These are phyloP conservation scores for Danaus plexippus DNA, from an alignment of 1,140 invertebrate genomes.

Conservation along the genomic window DNA sequence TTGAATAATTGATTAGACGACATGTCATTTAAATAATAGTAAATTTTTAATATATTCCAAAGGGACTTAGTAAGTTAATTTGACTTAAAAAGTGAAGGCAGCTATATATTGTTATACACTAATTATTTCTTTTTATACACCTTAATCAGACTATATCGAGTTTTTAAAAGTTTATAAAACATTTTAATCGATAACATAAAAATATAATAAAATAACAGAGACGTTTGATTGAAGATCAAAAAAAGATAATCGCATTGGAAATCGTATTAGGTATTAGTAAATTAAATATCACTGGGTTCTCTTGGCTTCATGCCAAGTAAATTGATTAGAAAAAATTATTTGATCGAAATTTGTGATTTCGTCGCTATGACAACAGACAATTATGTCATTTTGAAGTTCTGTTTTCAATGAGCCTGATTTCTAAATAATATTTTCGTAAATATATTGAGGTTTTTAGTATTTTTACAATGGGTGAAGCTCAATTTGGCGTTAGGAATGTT, in stretches of 20 bases:
- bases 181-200: conserved; percentile 12
- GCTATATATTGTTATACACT: no score
- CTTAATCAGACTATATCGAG: no score
- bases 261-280: conserved; percentile 1
- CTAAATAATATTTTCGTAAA: conserved; percentile 14
- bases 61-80: no score
- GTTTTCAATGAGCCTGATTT: conserved; percentile 13
- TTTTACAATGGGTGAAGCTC: conserved; percentile 47
- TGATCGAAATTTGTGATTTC: conserved; percentile 14
- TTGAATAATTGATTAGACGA: no score
- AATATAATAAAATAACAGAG: not conserved
- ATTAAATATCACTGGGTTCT: no score
- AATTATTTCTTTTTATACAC: no score
- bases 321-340: conserved; percentile 7
- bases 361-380: conserved; percentile 24
- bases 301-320: no score
- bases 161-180: not conserved
- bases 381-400: conserved; percentile 18
- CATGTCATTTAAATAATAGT: no score
- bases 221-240: no score
- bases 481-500: conserved; percentile 53
- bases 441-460: conserved; percentile 16
- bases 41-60: no score
- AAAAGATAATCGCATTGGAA: conserved; percentile 2
- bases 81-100: no score